Conservation (phyloP, 2,888 invertebrate species). For the Mesoligia furuncula region DNA sequence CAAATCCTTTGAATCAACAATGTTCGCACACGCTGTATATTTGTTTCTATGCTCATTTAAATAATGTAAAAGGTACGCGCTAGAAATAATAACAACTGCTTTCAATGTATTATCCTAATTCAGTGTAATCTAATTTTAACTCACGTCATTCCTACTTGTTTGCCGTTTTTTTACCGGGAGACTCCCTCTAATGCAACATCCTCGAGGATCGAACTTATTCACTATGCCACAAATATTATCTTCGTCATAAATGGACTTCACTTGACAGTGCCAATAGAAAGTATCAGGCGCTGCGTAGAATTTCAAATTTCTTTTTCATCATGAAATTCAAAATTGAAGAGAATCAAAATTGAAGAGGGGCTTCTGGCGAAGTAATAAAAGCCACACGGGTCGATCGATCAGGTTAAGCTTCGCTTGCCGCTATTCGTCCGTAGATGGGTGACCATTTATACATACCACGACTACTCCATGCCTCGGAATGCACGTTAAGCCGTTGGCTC, state of each 20-base stretch:
- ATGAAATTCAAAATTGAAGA: not conserved
- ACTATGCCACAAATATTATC: not conserved
- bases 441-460: too few species aligned
- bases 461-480: too few species aligned
- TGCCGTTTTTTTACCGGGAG: not conserved
- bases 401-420: not conserved
- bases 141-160: not conserved
- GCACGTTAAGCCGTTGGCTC: too few species aligned
- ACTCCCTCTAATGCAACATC: not conserved
- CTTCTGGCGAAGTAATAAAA: not conserved
- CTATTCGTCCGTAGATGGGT: not conserved
- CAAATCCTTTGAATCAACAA: constrained; percentile 44
- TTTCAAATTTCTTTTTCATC: not conserved
- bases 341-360: not conserved
- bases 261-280: not conserved
- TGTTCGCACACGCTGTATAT: constrained; percentile 17
- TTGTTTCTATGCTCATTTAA: constrained; percentile 29
- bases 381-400: not conserved
- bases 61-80: constrained; percentile 40
- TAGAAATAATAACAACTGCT: constrained; percentile 40
- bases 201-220: not conserved
- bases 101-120: constrained; percentile 41
- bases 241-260: not conserved
- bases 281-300: not conserved
- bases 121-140: not conserved